Evolutionary conservation across 2,113 vertebrate species (phyloP), one percentile per base, ranked within the genome.

Genomic region (Mobula birostris): DNA sequence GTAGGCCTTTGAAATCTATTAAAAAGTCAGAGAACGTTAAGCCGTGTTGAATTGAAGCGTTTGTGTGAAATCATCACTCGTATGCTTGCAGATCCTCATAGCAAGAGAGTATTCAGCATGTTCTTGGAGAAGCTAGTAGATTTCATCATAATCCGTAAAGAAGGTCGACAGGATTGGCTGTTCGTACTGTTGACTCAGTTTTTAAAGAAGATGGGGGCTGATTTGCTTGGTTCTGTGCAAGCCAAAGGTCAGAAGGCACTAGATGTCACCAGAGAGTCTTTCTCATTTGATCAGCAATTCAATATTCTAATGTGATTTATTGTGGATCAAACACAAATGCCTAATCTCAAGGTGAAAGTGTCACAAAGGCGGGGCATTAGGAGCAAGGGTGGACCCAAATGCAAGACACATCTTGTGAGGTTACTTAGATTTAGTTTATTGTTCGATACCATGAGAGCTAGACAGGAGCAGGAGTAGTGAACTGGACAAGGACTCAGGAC

Each of bases 101-200:
- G 99, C 97, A 99, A 99, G 98, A 99, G 99, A 96, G 99, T 99
- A 95, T 99, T 99, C 96, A 99, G 98, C 96, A 99, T 99, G 98
- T 99, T 99, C 96, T 96, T 99, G 96, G 99, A 99, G 97, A 99
- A 99, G 0, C 96, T 99, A 17, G 98, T 99, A 95, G 99, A 99
- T 97, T 99, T 99, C 94, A 96, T 99, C 96, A 98, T 98, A 74
- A 98, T 99, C 94, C 99, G 99, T 96, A 98, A 98, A 95, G 98
- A 99, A 94, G 99, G 99, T 95, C 96, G 99, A 95, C 98, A 99
- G 96, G 99, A 99, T 95, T 99, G 99, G 99, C 98, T 99, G 27
- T 99, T 99, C 95, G 98, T 99, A 94, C 97, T 99, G 90, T 98
- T 99, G 95, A 99, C 99, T 29, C 99, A 99, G 96, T 96, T 99